Evolutionary conservation across 2,888 invertebrate species (phyloP).

Genomic region (Drosophila quasianomalipes): DNA sequence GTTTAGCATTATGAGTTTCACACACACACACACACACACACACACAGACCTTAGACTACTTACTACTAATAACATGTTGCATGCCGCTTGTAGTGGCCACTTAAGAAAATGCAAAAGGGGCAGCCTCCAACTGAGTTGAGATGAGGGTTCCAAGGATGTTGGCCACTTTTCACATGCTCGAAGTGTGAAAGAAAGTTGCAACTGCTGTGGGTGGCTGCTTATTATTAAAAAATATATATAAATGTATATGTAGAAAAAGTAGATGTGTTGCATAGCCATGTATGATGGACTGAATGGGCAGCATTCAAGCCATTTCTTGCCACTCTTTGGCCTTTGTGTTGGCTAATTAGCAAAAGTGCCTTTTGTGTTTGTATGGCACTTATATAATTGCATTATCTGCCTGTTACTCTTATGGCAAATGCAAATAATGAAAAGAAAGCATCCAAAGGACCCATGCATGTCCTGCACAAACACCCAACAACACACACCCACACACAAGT

Average conservation of each 20-base stretch:
- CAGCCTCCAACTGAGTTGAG: neutral
- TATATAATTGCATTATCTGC: constrained; percentile 80
- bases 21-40: constrained; percentile 26
- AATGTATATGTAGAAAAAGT: neutral
- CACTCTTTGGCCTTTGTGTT: constrained; percentile 53
- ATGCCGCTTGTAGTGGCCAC: constrained; percentile 53
- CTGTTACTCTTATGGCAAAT: constrained; percentile 63
- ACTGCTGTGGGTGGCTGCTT: constrained; percentile 10
- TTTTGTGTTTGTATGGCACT: constrained; percentile 64
- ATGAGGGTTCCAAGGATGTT: constrained; percentile 26
- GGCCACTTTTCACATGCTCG: constrained; percentile 22
- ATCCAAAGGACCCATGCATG: constrained; percentile 50
- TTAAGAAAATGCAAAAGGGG: constrained; percentile 52
- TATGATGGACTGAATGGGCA: constrained; percentile 3
- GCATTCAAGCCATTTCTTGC: constrained; percentile 50
- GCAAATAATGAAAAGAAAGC: constrained; percentile 77
- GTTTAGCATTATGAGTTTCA: constrained; percentile 58
- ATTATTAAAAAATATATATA: constrained; percentile 19
- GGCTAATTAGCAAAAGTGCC: constrained; percentile 77
- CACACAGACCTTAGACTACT: constrained; percentile 13
- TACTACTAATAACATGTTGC: constrained; percentile 48
- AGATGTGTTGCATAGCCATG: neutral
- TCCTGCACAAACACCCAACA: constrained; percentile 20
- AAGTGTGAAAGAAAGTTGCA: constrained; percentile 66
- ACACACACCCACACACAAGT: constrained; percentile 13